phyloP scores from a whole-genome alignment of 2,113 vertebrate species.

The Myotis davidii region DNA sequence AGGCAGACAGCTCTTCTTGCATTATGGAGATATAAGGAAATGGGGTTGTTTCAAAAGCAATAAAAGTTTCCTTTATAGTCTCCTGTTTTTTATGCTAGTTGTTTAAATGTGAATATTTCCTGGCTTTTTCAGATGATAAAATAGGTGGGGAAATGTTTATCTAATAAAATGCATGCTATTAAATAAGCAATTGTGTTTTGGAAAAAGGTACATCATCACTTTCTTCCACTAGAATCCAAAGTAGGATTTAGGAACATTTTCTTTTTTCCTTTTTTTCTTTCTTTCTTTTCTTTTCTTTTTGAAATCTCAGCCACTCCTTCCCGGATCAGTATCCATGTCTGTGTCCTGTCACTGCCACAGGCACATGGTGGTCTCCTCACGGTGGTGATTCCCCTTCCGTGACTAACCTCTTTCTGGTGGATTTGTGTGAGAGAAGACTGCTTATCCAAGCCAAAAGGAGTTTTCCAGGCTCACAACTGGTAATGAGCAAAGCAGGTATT shows the following conservation, averaged over 20 bases:
- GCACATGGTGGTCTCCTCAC: neutral
- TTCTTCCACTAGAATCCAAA: neutral
- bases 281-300: neutral
- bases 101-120: slow-evolving; percentile 68
- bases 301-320: neutral
- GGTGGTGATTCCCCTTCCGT: neutral
- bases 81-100: slow-evolving; percentile 73
- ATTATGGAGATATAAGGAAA: slow-evolving; percentile 70
- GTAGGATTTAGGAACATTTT: neutral
- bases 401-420: neutral
- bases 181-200: neutral
- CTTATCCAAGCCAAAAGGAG: neutral
- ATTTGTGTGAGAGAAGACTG: neutral
- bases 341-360: neutral
- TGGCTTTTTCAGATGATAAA: slow-evolving; percentile 80
- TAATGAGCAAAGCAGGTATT: neutral
- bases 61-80: slow-evolving; percentile 79
- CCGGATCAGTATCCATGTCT: neutral
- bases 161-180: slow-evolving; percentile 31
- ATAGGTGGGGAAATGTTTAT: slow-evolving; percentile 53
- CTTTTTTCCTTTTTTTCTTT: too few relatives aligned
- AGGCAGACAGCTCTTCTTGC: slow-evolving; percentile 66
- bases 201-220: neutral
- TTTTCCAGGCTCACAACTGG: neutral
- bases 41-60: slow-evolving; percentile 78